These are phyloP conservation scores for Coregonus clupeaformis DNA, from an alignment of 2,113 vertebrate species.

Conservation along the genomic window DNA sequence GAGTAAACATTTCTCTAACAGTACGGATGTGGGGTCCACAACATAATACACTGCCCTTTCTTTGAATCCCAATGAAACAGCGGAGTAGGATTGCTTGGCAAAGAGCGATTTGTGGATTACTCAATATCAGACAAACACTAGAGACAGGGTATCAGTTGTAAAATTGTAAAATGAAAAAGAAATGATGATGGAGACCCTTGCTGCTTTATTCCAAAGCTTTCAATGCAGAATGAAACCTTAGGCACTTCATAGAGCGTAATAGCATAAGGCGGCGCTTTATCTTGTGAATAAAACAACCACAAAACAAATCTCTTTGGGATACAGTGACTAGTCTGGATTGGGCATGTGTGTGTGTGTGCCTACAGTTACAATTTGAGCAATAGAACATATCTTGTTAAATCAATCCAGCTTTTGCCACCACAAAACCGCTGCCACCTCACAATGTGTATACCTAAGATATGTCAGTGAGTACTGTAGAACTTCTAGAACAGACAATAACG, in stretches of 20 bases:
- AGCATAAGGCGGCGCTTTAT: neutral
- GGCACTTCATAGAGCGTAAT: constrained; percentile 20
- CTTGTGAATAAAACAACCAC: constrained; percentile 8
- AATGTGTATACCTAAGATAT: neutral
- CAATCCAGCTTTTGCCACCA: neutral
- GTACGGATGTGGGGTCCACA: neutral
- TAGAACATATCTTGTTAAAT: neutral
- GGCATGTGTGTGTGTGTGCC: neutral
- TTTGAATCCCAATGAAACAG: constrained; percentile 4
- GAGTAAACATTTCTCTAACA: neutral
- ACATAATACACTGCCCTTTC: neutral
- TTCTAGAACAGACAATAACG: neutral
- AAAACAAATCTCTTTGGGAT: constrained; percentile 13
- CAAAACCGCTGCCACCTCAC: neutral
- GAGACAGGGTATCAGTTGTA: constrained; percentile 3
- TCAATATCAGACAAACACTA: constrained; percentile 9
- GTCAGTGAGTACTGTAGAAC: neutral
- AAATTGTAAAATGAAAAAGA: neutral
- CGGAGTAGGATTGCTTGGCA: neutral
- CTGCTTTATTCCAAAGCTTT: constrained; percentile 4
- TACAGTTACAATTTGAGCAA: neutral
- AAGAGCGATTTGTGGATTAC: constrained; percentile 18
- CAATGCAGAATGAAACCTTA: constrained; percentile 1
- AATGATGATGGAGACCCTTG: constrained; percentile 1
- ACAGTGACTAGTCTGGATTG: neutral